Conservation (phyloP, 2,888 invertebrate genomes). For the Blastobasis adustella region DNA sequence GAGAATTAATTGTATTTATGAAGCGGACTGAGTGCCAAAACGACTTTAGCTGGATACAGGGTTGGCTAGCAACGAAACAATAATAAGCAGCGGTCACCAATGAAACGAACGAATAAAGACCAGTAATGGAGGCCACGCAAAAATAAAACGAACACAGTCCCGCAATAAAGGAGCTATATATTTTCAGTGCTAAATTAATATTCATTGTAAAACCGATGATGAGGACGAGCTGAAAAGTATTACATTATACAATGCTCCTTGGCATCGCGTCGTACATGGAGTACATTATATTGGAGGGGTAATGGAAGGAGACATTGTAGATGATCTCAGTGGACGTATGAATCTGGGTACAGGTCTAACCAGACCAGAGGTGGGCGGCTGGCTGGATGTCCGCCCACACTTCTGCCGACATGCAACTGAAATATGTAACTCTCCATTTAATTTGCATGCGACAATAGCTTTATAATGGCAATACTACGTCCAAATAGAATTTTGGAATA, state of each 20-base stretch:
- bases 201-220: background rate
- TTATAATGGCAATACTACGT: no score
- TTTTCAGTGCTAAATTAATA: conserved; percentile 5
- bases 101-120: background rate
- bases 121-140: conserved; percentile 5
- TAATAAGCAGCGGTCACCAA: no score
- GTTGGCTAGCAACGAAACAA: no score
- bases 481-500: no score
- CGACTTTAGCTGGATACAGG: no score
- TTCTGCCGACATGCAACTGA: conserved; percentile 29
- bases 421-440: conserved; percentile 21
- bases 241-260: background rate
- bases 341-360: background rate
- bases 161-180: conserved; percentile 11
- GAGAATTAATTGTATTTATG: no score
- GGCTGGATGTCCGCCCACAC: conserved; percentile 36
- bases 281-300: conserved; percentile 5
- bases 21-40: no score
- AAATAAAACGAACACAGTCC: conserved; percentile 4
- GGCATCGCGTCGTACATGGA: no score
- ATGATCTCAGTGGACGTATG: background rate
- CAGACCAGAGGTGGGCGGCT: conserved; percentile 28
- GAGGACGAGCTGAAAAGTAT: background rate
- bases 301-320: conserved; percentile 10
- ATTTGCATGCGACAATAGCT: no score